Conservation (phyloP, 1,140 invertebrate genomes). For the Cotesia chilonis region DNA sequence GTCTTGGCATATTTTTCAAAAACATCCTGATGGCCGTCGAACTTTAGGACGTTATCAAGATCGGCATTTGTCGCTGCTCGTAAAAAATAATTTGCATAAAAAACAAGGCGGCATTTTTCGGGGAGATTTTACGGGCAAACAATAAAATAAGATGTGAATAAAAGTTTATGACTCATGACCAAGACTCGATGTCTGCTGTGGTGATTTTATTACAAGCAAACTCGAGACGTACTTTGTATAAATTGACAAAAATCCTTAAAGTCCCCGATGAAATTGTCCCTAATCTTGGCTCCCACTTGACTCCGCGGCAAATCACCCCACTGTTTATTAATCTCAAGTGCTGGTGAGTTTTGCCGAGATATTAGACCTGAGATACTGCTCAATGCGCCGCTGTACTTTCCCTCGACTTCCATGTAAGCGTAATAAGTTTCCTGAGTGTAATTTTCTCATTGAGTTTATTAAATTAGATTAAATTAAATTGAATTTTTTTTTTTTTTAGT, state of each 20-base stretch:
- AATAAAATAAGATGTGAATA: constrained; percentile 42
- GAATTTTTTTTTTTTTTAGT: neutral
- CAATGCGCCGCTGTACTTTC: constrained; percentile 50
- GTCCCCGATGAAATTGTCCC: constrained; percentile 68
- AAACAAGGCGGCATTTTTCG: no score
- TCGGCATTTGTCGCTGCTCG: constrained; percentile 70
- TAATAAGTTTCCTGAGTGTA: constrained; percentile 58
- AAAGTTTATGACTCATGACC: constrained; percentile 37
- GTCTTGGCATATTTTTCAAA: constrained; percentile 67
- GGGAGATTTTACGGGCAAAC: neutral
- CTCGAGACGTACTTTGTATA: constrained; percentile 59
- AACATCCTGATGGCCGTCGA: constrained; percentile 67
- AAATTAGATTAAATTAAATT: neutral
- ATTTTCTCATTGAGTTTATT: neutral
- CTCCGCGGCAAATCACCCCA: constrained; percentile 68
- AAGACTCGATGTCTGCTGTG: constrained; percentile 46
- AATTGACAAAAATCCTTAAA: constrained; percentile 68
- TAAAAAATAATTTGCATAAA: constrained; percentile 17
- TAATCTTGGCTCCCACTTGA: constrained; percentile 57
- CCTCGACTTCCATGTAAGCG: constrained; percentile 57
- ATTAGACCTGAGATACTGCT: constrained; percentile 64
- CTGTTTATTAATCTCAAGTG: constrained; percentile 61
- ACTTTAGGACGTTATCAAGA: constrained; percentile 67
- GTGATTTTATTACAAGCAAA: constrained; percentile 41
- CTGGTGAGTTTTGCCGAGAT: constrained; percentile 60